Evolutionary conservation across 2,888 invertebrate genomes (phyloP).

Genomic region (Erebia epiphron): DNA sequence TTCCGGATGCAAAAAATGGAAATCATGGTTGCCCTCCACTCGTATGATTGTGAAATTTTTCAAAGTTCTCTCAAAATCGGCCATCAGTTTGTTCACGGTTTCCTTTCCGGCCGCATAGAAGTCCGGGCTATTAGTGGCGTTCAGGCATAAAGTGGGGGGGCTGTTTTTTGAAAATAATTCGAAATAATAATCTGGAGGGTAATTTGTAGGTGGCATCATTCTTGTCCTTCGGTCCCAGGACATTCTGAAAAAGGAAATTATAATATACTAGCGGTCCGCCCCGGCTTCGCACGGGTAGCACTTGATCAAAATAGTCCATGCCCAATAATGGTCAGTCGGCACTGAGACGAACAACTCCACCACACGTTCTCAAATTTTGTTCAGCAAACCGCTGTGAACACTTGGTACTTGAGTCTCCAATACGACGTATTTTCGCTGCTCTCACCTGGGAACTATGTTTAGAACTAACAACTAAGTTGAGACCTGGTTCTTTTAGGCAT

Average conservation of each 20-base stretch:
- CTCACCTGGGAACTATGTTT: too few species aligned
- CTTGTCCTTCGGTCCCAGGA: conserved; percentile 64
- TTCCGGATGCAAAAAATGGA: conserved; percentile 84
- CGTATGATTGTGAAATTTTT: conserved; percentile 39
- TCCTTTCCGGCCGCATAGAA: conserved; percentile 42
- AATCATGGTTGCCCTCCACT: conserved; percentile 84
- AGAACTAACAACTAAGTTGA: too few species aligned
- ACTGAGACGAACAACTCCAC: too few species aligned
- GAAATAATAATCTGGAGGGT: conserved; percentile 55
- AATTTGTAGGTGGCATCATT: conserved; percentile 53
- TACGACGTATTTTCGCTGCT: too few species aligned
- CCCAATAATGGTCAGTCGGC: too few species aligned
- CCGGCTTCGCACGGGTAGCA: too few species aligned
- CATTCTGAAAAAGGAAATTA: conserved; percentile 52
- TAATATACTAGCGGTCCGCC: not conserved
- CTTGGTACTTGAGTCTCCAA: too few species aligned
- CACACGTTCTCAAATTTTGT: too few species aligned
- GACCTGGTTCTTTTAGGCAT: too few species aligned
- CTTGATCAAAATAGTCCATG: too few species aligned
- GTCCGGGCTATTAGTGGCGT: conserved; percentile 45
- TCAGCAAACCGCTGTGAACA: too few species aligned
- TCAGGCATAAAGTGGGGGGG: conserved; percentile 57
- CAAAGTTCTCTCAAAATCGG: conserved; percentile 39
- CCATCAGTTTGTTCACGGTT: conserved; percentile 45
- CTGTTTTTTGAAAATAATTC: conserved; percentile 52